Percentiles rank a stretch among this genome's conserved stretches.
Evolutionary conservation across 2,797 vertebrate species (phyloP).

Genomic region (Hemitrygon akajei): DNA sequence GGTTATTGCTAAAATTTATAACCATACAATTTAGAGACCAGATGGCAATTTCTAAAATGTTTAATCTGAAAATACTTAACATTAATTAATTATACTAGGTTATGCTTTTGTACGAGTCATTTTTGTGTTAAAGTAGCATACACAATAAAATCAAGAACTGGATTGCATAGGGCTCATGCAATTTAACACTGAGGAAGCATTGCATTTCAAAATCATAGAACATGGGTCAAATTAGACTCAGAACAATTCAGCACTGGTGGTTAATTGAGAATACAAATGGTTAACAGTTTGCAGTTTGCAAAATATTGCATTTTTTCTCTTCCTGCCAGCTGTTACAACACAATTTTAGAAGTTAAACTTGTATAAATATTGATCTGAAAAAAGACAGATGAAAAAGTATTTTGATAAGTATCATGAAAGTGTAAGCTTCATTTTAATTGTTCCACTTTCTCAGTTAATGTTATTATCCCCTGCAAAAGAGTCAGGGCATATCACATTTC

Average conservation of each 20-base stretch:
- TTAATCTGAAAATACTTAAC: conserved; percentile 5
- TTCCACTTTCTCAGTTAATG: not conserved
- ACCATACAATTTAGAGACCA: not conserved
- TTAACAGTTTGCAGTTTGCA: not conserved
- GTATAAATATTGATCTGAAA: not conserved
- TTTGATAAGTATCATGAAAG: not conserved
- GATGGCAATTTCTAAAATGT: not conserved
- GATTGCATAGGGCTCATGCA: not conserved
- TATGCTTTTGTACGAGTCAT: not conserved
- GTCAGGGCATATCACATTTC: too few relatives aligned
- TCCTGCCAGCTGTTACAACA: not conserved
- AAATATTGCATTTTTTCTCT: not conserved
- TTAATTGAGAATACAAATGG: not conserved
- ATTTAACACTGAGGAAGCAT: conserved; percentile 6
- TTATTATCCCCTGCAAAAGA: not conserved
- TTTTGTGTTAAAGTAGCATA: not conserved
- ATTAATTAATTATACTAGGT: not conserved
- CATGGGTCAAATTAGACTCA: not conserved
- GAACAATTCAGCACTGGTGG: not conserved
- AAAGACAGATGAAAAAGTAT: not conserved
- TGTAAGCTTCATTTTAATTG: not conserved
- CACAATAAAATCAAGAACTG: not conserved
- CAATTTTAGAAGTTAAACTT: not conserved
- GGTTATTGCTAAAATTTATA: not conserved
- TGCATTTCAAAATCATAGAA: not conserved